These are phyloP conservation scores for Eupithecia centaureata DNA, from an alignment of 2,888 invertebrate species.

Conservation along the genomic window DNA sequence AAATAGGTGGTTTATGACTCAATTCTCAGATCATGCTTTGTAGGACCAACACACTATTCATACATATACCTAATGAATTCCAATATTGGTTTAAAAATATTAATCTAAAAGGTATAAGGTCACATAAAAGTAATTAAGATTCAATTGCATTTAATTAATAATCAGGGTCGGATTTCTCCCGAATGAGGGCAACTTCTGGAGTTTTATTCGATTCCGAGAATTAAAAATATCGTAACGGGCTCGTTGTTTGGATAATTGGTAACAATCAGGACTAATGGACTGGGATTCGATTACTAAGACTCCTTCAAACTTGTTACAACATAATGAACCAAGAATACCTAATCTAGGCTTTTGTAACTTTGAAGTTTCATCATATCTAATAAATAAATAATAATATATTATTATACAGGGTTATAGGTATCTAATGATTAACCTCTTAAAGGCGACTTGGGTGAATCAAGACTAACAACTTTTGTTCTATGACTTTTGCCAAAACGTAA, in stretches of 20 bases:
- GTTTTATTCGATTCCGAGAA: constrained; percentile 10
- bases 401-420: no score
- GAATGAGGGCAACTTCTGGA: neutral
- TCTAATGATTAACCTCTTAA: no score
- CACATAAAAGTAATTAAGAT: constrained; percentile 9
- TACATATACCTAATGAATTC: no score
- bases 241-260: constrained; percentile 3
- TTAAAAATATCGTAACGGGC: constrained; percentile 1
- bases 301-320: neutral
- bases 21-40: neutral
- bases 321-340: neutral
- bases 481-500: no score
- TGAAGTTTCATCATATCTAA: no score
- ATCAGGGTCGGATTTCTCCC: constrained; percentile 20
- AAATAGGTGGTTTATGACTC: neutral
- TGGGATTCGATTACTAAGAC: neutral
- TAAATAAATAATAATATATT: no score
- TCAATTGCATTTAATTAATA: constrained; percentile 16
- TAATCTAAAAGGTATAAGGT: neutral
- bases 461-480: no score
- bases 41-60: no score
- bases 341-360: no score
- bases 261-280: constrained; percentile 3
- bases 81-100: constrained; percentile 16
- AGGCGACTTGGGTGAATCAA: no score